Conservation (phyloP, 2,797 vertebrate genomes). For the Orientallactaga sibirica region DNA sequence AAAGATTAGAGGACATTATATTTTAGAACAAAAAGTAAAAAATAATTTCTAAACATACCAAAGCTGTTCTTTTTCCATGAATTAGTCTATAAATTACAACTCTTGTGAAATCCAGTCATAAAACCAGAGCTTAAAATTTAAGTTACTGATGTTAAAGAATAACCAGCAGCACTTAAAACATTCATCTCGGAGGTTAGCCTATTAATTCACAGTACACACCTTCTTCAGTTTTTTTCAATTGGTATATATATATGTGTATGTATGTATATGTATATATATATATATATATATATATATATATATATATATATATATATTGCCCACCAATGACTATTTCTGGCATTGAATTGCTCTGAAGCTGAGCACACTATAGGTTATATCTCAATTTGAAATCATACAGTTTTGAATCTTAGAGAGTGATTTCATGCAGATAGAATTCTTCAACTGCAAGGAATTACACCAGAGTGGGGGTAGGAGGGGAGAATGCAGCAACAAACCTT, state of each 20-base stretch:
- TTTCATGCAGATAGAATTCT: neutral
- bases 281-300: neutral
- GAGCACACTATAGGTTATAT: neutral
- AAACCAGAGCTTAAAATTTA: conserved; percentile 41
- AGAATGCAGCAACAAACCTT: conserved; percentile 90
- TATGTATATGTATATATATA: neutral
- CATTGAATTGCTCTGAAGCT: neutral
- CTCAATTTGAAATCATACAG: neutral
- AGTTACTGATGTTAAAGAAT: conserved; percentile 28
- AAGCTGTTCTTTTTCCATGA: neutral
- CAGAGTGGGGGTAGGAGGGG: neutral
- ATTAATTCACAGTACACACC: neutral
- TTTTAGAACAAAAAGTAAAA: neutral
- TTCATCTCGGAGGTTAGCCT: neutral
- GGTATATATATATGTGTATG: neutral
- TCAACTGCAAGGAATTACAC: neutral
- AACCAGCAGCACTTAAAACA: conserved; percentile 28
- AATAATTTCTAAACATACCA: neutral
- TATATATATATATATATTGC: conserved; percentile 20
- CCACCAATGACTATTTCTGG: conserved; percentile 19
- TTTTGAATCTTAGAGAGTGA: neutral
- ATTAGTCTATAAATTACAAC: neutral
- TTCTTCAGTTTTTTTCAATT: neutral
- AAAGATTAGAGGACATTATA: neutral
- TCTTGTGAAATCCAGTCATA: conserved; percentile 19